phyloP scores from a whole-genome alignment of 2,113 vertebrate genomes.

The Fregata magnificens region DNA sequence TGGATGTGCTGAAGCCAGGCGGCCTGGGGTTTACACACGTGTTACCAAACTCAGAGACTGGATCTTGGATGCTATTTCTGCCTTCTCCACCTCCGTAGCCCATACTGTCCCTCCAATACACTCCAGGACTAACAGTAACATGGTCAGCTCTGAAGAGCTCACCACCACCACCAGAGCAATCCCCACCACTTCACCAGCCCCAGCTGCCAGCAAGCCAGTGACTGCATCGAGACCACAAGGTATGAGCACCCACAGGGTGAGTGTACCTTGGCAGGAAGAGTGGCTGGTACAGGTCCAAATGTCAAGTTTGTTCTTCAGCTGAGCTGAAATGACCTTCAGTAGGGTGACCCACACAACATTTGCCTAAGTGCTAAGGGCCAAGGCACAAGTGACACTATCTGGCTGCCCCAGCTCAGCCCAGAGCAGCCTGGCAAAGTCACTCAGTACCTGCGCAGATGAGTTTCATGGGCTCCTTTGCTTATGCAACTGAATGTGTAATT shows the following conservation, averaged over 20 bases:
- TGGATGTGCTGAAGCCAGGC: slow-evolving; percentile 88
- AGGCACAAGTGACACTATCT: neutral
- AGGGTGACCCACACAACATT: neutral
- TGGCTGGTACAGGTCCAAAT: neutral
- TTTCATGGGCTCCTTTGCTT: neutral
- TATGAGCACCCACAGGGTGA: neutral
- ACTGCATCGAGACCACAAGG: slow-evolving; percentile 42
- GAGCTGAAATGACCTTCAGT: neutral
- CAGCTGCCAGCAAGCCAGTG: neutral
- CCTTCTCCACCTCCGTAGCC: neutral
- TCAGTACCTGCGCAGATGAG: neutral
- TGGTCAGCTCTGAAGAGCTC: neutral
- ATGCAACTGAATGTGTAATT: neutral
- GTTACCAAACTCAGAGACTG: slow-evolving; percentile 87
- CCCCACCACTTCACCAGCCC: neutral
- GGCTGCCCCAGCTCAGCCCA: neutral
- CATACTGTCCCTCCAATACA: neutral
- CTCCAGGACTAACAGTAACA: neutral
- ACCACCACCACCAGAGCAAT: neutral
- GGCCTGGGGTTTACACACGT: slow-evolving; percentile 89
- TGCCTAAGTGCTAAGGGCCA: neutral
- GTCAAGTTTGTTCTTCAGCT: accelerated
- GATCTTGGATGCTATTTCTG: slow-evolving; percentile 75
- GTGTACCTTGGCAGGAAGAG: neutral
- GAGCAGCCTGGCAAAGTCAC: neutral